Conservation (phyloP, 2,888 invertebrate genomes). For the Mallateleia sp. region DNA sequence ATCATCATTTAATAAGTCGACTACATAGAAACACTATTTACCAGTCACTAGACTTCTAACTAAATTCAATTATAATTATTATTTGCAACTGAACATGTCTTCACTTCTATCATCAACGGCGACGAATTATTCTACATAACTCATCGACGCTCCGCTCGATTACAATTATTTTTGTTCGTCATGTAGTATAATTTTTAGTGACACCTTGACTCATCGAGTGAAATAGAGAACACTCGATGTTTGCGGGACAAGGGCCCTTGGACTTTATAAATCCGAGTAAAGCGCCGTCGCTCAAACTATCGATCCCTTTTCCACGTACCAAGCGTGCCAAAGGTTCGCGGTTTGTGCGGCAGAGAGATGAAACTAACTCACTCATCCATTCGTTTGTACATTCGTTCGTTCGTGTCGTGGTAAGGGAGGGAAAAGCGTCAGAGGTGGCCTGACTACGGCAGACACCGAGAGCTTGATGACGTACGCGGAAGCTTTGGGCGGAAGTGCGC, state of each 20-base stretch:
- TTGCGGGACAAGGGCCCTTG: slow-evolving; percentile 79
- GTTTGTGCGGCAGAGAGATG: slow-evolving; percentile 62
- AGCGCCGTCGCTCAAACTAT: slow-evolving; percentile 85
- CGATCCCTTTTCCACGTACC: slow-evolving; percentile 82
- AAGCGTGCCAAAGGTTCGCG: slow-evolving; percentile 81
- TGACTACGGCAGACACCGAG: slow-evolving; percentile 73
- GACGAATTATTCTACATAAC: background rate
- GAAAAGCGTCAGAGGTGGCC: slow-evolving; percentile 60
- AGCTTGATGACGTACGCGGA: slow-evolving; percentile 84
- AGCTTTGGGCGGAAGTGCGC: slow-evolving; percentile 82
- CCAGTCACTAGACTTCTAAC: too few species aligned
- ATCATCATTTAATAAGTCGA: too few species aligned
- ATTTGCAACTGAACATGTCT: too few species aligned
- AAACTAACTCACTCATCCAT: slow-evolving; percentile 62
- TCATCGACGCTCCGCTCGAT: background rate
- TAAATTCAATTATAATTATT: too few species aligned
- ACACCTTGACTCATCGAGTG: slow-evolving; percentile 20
- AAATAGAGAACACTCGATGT: slow-evolving; percentile 61
- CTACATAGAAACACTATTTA: too few species aligned
- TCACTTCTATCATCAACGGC: too few species aligned
- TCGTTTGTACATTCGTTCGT: slow-evolving; percentile 72
- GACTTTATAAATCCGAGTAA: slow-evolving; percentile 81
- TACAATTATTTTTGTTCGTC: slow-evolving; percentile 11
- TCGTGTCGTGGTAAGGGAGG: slow-evolving; percentile 36
- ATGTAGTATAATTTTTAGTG: slow-evolving; percentile 31